These are phyloP conservation scores for Stomatorhinus walkeri DNA, from an alignment of 2,797 vertebrate genomes.

Conservation along the genomic window DNA sequence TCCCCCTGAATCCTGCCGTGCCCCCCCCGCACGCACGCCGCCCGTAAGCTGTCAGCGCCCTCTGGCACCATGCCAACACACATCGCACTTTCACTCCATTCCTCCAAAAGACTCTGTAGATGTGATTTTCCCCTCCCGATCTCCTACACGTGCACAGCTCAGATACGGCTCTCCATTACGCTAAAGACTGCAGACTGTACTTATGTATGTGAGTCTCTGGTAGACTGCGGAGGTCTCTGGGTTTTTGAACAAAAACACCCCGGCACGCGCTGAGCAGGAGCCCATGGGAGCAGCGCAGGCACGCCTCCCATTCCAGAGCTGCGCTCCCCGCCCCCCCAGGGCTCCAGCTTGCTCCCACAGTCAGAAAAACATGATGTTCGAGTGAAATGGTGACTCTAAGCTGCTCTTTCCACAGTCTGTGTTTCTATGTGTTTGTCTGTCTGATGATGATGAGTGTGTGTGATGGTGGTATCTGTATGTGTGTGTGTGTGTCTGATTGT, in stretches of 20 bases:
- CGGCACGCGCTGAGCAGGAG: background rate
- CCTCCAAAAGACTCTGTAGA: background rate
- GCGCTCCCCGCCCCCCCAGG: background rate
- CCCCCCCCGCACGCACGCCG: no score
- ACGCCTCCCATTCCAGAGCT: background rate
- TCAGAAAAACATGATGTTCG: background rate
- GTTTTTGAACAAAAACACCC: background rate
- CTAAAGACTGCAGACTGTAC: background rate
- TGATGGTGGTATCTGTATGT: background rate
- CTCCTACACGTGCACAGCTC: background rate
- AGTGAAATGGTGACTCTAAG: background rate
- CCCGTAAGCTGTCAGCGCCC: background rate
- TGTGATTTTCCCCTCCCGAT: background rate
- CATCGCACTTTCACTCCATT: background rate
- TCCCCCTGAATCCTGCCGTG: background rate
- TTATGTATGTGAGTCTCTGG: background rate
- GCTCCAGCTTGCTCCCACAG: background rate
- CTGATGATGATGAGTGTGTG: background rate
- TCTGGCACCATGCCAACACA: background rate
- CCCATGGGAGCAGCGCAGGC: background rate
- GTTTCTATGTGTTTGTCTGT: background rate
- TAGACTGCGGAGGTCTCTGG: background rate
- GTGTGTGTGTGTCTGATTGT: background rate
- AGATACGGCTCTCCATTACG: background rate
- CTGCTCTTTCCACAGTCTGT: background rate